Evolutionary conservation across 53 echinoderm and acorn worm species (phyloP), one percentile per base, ranked within the genome.

Genomic region (Echinometra lucunter): DNA sequence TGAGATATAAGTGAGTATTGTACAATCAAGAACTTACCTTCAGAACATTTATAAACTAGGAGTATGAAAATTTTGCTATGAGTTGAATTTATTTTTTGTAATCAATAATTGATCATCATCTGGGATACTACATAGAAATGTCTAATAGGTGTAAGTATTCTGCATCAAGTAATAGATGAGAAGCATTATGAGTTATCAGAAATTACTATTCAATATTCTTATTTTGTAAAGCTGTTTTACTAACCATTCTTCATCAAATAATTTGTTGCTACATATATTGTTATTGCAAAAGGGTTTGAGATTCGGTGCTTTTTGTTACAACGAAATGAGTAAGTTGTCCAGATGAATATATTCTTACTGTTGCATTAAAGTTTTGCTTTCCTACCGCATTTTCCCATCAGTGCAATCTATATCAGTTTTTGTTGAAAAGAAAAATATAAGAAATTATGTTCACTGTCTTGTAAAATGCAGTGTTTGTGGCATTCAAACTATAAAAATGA

Each of bases 291-390:
- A 85, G 85, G 85, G 85, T 85, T 85, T 85, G 30, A 10, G 13
- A 85, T 19, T 47, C 17, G 85, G 85, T 85, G 85, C 85, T 85
- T 53, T 83, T 85, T 85, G 49, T 49, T 47, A 47, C 85, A 85
- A 63, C 63, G 63, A 42, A 47, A 11, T 25, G 28, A 45, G n/a
- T 47, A 45, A 47, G n/a, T 47, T 83, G 1, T 16, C 47, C 49
- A n/a, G 12, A n/a, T 49, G 28, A 53, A 85, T 85, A 85, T 49
- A 49, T 85, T 12, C 45, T 85, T 85, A 49, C 17, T 3, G 21
- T 21, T 47, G 49, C 45, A 47, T 47, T 85, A n/a, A 85, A 16
- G 3, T 28, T 44, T 85, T 47, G 28, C 85, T 85, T 85, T 85
- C 13, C 85, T 49, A 81, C 30, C 3, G 30, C 74, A 37, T 74